Evolutionary conservation across 1,140 invertebrate species (phyloP).

Genomic region (Bombus confusus): DNA sequence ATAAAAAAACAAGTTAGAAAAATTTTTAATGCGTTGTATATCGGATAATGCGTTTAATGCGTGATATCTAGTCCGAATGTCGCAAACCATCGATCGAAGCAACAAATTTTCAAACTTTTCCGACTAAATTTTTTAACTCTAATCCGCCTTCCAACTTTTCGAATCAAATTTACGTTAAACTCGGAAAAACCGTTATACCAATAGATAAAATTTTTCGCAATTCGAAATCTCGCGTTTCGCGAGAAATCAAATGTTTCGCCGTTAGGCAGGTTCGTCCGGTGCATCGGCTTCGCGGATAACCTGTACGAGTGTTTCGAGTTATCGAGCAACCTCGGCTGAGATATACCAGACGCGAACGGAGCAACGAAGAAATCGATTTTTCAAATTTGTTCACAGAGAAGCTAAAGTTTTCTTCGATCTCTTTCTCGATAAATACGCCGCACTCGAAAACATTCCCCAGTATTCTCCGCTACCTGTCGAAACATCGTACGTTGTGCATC

Average conservation of each 20-base stretch:
- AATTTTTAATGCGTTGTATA: no score
- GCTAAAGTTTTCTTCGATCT: not conserved
- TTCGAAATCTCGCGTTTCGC: not conserved
- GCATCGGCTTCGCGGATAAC: not conserved
- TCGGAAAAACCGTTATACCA: no score
- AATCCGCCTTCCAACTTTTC: rapidly evolving
- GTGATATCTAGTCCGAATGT: no score
- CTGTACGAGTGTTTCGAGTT: constrained; percentile 24
- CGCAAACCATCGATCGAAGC: no score
- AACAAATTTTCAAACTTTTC: no score
- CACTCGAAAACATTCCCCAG: not conserved
- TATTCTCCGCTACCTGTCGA: not conserved
- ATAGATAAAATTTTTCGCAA: not conserved
- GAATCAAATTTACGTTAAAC: not conserved
- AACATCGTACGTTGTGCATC: not conserved
- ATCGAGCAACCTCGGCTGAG: constrained; percentile 37
- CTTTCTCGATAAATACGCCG: not conserved
- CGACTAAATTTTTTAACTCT: not conserved
- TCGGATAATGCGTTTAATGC: no score
- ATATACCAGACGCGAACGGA: constrained; percentile 19
- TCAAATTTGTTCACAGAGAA: no score
- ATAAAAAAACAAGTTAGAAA: not conserved
- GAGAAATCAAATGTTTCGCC: constrained; percentile 3
- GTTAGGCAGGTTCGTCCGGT: constrained; percentile 30
- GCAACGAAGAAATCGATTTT: not conserved